Percentiles rank a stretch among this genome's conserved stretches.
These are phyloP conservation scores for Andricus curvator DNA, from an alignment of 2,888 invertebrate genomes.

Conservation along the genomic window DNA sequence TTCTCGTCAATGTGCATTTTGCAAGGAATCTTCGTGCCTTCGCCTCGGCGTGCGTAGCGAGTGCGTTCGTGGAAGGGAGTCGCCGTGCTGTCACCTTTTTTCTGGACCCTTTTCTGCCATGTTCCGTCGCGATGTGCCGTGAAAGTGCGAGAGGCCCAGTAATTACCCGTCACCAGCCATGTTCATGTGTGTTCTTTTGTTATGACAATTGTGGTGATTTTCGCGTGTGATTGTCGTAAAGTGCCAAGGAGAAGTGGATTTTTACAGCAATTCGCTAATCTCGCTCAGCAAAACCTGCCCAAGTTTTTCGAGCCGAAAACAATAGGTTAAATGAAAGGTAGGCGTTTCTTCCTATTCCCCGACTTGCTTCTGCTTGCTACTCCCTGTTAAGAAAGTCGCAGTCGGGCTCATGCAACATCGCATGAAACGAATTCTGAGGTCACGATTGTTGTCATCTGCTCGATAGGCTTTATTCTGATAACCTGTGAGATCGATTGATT, in stretches of 20 bases:
- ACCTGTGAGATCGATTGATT: conserved; percentile 6
- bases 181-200: conserved; percentile 68
- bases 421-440: conserved; percentile 30
- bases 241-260: conserved; percentile 57
- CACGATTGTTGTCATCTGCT: conserved; percentile 39
- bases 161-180: conserved; percentile 66
- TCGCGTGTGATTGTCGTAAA: conserved; percentile 53
- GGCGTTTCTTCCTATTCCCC: conserved; percentile 48
- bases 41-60: conserved; percentile 49
- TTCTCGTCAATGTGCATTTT: conserved; percentile 55
- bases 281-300: conserved; percentile 31
- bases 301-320: conserved; percentile 47
- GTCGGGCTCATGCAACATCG: conserved; percentile 35
- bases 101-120: conserved; percentile 27
- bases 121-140: conserved; percentile 66
- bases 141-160: conserved; percentile 61
- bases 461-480: conserved; percentile 17
- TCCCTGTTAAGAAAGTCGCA: conserved; percentile 32
- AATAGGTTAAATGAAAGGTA: conserved; percentile 70
- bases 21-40: conserved; percentile 63
- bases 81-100: neutral
- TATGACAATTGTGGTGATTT: conserved; percentile 66
- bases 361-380: conserved; percentile 13
- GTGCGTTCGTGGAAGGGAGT: conserved; percentile 48
- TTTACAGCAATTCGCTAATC: neutral